Conservation (phyloP, 1,140 invertebrate species). For the Caenorhabditis tropicalis region DNA sequence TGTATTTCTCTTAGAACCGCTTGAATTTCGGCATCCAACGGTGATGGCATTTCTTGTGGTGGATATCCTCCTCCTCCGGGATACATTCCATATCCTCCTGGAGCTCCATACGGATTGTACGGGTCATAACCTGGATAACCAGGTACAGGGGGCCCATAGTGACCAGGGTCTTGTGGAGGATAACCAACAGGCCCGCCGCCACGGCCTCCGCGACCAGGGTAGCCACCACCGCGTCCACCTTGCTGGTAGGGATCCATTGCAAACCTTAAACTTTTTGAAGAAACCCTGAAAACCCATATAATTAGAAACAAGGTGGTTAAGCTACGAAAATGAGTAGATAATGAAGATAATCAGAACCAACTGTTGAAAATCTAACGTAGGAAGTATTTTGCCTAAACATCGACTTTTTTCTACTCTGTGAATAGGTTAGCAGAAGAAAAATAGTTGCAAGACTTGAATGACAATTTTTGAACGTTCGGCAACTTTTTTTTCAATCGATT, state of each 20-base stretch:
- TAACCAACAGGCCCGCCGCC: not conserved
- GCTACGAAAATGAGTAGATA: no score
- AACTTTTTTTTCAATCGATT: no score
- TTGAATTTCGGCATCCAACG: conserved; percentile 59
- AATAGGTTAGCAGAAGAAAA: no score
- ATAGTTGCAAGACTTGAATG: no score
- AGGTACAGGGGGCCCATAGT: not conserved
- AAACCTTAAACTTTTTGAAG: not conserved
- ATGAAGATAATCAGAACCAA: no score
- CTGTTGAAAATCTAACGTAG: no score
- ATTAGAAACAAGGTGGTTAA: not conserved
- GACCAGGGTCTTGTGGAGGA: not conserved
- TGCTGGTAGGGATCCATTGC: conserved; percentile 27
- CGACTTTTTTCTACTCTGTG: no score
- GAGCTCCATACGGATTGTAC: conserved; percentile 42
- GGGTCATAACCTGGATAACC: conserved; percentile 38
- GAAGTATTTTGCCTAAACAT: no score
- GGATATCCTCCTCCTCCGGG: conserved; percentile 15
- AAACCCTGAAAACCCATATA: not conserved
- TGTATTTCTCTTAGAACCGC: conserved; percentile 58
- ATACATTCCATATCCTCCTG: conserved; percentile 15
- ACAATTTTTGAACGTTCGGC: no score
- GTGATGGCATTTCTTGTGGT: conserved; percentile 39
- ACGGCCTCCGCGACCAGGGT: not conserved
- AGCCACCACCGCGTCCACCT: conserved; percentile 28